Conservation (phyloP, 2,888 invertebrate species). For the Cepaea hortensis region DNA sequence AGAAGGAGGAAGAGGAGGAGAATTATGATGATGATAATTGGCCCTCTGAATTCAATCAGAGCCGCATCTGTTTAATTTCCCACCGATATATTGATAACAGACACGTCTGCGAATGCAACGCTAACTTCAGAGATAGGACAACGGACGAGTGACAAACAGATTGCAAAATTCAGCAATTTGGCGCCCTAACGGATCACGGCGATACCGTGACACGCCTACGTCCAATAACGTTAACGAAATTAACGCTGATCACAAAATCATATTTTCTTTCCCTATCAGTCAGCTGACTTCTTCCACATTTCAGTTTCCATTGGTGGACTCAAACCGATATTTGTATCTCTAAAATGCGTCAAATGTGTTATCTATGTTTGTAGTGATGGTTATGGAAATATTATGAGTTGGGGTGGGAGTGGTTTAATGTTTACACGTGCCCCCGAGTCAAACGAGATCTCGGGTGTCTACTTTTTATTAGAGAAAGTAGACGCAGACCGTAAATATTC, state of each 20-base stretch:
- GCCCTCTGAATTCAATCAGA: neutral
- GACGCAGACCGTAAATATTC: no score
- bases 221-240: slow-evolving; percentile 32
- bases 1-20: no score
- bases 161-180: slow-evolving; percentile 17
- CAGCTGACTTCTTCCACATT: neutral
- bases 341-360: no score
- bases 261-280: neutral
- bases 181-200: neutral
- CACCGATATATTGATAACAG: slow-evolving; percentile 17
- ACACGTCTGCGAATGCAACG: neutral
- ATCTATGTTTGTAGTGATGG: no score
- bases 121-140: slow-evolving; percentile 33
- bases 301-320: neutral
- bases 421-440: no score
- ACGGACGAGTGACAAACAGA: slow-evolving; percentile 1
- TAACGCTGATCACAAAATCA: slow-evolving; percentile 33
- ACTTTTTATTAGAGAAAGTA: no score
- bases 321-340: no score
- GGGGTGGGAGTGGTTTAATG: no score
- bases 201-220: slow-evolving; percentile 7
- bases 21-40: no score
- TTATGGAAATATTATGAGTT: no score
- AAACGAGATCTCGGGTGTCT: no score
- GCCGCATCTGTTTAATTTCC: slow-evolving; percentile 23